Percentiles rank a stretch among this genome's conserved stretches.
These are phyloP conservation scores for Phenganax stokvisi DNA, from an alignment of 92 coral and sea anemone species.

Conservation along the genomic window DNA sequence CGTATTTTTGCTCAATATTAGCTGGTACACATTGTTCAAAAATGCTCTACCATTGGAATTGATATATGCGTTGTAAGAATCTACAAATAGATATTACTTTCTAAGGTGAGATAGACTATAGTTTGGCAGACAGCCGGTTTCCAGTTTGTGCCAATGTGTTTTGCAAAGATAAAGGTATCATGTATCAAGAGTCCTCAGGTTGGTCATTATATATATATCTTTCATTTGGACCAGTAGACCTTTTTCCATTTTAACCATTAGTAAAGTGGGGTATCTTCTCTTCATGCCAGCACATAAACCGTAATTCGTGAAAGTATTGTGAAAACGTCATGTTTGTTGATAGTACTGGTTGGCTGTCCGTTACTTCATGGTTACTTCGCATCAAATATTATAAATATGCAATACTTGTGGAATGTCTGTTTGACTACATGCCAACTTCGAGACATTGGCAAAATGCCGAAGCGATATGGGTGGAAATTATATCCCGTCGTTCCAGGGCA, in stretches of 20 bases:
- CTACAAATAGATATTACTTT: background rate
- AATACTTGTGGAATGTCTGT: too few relatives aligned
- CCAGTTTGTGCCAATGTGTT: conserved; percentile 7
- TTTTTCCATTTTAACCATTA: background rate
- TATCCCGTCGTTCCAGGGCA: background rate
- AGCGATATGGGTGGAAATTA: background rate
- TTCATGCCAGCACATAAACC: too few relatives aligned
- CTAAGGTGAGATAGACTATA: background rate
- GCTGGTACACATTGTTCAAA: too few relatives aligned
- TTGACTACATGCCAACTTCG: too few relatives aligned
- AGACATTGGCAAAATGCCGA: background rate
- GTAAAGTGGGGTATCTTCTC: background rate
- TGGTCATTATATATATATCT: background rate
- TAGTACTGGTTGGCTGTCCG: too few relatives aligned
- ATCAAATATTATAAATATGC: too few relatives aligned
- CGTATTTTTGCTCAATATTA: too few relatives aligned
- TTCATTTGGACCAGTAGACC: background rate
- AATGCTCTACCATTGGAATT: too few relatives aligned
- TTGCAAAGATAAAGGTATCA: background rate
- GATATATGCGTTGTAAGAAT: background rate
- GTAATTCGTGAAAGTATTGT: too few relatives aligned
- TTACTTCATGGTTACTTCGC: too few relatives aligned
- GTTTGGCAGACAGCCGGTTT: conserved; percentile 8
- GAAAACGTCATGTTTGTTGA: too few relatives aligned
- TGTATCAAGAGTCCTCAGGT: background rate